These are phyloP conservation scores for Melieria crassipennis DNA, from an alignment of 2,888 invertebrate species.

Conservation along the genomic window DNA sequence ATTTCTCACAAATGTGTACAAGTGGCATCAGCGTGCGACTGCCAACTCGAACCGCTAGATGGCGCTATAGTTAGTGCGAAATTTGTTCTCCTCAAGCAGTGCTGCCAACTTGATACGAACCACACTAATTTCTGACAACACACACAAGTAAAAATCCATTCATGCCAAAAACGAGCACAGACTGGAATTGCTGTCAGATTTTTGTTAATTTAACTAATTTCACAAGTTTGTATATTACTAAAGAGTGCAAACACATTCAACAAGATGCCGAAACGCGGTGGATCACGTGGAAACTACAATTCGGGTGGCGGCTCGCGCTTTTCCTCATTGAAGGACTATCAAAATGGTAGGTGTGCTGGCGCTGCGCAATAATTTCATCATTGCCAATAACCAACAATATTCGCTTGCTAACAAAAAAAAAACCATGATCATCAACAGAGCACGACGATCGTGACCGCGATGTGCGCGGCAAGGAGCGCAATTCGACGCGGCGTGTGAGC, in stretches of 20 bases:
- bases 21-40: too few species aligned
- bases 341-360: conserved; percentile 50
- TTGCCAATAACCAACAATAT: not conserved
- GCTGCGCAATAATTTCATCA: not conserved
- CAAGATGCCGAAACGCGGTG: conserved; percentile 52
- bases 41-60: too few species aligned
- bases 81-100: too few species aligned
- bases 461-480: conserved; percentile 55
- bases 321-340: conserved; percentile 52
- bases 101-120: too few species aligned
- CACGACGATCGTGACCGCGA: conserved; percentile 49
- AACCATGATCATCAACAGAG: conserved; percentile 41
- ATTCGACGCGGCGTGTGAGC: conserved; percentile 62
- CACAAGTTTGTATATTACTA: not conserved
- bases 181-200: too few species aligned
- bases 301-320: conserved; percentile 54
- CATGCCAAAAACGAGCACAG: too few species aligned
- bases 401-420: not conserved
- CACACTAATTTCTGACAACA: too few species aligned
- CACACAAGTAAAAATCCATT: too few species aligned
- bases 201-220: too few species aligned
- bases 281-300: conserved; percentile 47
- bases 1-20: too few species aligned
- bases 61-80: too few species aligned
- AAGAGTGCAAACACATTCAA: conserved; percentile 20